Conservation (phyloP, 2,797 vertebrate species). For the Parauchenoglanis punctatus region DNA sequence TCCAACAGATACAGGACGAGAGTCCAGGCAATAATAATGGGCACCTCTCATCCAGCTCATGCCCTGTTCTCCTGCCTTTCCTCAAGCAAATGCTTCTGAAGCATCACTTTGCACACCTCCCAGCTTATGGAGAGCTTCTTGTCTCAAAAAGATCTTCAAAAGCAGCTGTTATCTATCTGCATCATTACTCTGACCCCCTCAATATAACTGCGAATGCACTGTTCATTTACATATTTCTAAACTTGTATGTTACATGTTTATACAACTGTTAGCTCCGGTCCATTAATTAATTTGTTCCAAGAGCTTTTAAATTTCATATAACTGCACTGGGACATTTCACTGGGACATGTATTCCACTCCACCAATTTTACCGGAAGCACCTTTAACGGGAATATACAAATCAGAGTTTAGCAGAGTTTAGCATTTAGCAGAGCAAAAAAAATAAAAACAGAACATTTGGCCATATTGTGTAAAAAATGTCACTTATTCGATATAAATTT, state of each 20-base stretch:
- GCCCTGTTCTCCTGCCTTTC: neutral
- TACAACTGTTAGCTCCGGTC: neutral
- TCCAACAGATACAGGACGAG: neutral
- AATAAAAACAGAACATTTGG: neutral
- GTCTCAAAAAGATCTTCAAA: neutral
- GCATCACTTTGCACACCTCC: neutral
- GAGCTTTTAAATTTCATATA: constrained; percentile 1
- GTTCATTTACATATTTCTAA: constrained; percentile 13
- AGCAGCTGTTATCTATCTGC: constrained; percentile 5
- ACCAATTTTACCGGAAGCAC: neutral
- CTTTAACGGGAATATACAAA: neutral
- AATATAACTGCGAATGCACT: neutral
- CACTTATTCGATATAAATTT: neutral
- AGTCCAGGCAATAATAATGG: neutral
- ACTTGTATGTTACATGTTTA: constrained; percentile 8
- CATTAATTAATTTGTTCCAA: neutral
- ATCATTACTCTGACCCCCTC: constrained; percentile 9
- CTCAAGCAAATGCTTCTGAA: neutral
- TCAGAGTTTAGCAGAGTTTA: neutral
- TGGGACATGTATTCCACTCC: too few relatives aligned
- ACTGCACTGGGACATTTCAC: neutral
- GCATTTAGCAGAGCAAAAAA: neutral
- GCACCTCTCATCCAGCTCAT: neutral
- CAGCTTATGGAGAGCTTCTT: neutral
- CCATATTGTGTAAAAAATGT: neutral